Conservation (phyloP, 2,113 vertebrate species). For the Syrmaticus mikado region DNA sequence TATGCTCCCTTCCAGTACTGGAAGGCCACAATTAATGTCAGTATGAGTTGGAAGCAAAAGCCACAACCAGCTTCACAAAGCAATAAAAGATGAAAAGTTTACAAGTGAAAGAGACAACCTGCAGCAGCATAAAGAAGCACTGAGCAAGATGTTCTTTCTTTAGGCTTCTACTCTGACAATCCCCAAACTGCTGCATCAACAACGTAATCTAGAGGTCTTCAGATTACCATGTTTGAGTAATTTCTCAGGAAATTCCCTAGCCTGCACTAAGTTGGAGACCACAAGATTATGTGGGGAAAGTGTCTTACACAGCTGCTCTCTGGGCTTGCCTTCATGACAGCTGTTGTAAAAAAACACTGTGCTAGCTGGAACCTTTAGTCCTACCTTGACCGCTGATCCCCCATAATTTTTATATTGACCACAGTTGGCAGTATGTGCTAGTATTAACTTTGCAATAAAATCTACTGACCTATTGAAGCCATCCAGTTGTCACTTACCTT, state of each 20-base stretch:
- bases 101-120: not conserved
- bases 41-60: not conserved
- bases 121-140: not conserved
- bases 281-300: not conserved
- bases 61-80: not conserved
- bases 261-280: not conserved
- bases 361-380: not conserved
- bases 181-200: not conserved
- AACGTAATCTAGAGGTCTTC: not conserved
- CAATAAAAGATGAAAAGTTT: not conserved
- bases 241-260: not conserved
- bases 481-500: not conserved
- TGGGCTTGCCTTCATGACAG: not conserved
- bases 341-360: not conserved
- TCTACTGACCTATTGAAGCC: not conserved
- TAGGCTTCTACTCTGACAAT: not conserved
- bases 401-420: not conserved
- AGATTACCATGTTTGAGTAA: not conserved
- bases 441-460: not conserved
- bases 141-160: not conserved
- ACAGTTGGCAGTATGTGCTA: rapidly evolving
- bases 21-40: too few relatives aligned
- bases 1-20: too few relatives aligned
- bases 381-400: not conserved
- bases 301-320: not conserved